phyloP scores from a whole-genome alignment of 2,113 vertebrate species.

The Phaethon lepturus region DNA sequence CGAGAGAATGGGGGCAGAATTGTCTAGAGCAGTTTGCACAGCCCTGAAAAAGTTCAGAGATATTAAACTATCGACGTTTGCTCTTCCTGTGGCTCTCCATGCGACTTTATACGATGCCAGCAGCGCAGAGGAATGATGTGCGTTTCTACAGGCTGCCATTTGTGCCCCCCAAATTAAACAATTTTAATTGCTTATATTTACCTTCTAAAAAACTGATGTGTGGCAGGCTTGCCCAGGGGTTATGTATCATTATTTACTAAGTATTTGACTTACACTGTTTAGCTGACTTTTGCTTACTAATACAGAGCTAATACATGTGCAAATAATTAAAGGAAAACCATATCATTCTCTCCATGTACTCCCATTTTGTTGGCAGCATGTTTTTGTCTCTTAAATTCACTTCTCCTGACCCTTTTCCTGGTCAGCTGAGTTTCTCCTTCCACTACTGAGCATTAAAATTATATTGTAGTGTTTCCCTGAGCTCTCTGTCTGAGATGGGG shows the following conservation, averaged over 20 bases:
- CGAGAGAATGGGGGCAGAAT: background rate
- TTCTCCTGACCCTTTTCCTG: background rate
- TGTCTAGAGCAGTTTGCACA: background rate
- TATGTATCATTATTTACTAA: background rate
- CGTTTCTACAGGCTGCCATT: background rate
- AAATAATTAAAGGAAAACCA: background rate
- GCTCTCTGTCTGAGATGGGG: background rate
- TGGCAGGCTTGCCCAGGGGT: background rate
- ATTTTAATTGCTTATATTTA: background rate
- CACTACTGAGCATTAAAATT: background rate
- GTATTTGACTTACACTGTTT: background rate
- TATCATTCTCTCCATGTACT: background rate
- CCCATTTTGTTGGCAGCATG: background rate
- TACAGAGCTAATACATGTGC: background rate
- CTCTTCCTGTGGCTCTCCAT: background rate
- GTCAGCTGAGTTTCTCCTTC: background rate
- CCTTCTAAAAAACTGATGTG: background rate
- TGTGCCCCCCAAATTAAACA: background rate
- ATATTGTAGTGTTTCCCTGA: background rate
- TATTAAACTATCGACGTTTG: background rate
- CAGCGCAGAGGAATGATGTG: background rate
- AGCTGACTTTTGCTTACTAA: background rate
- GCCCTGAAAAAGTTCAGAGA: background rate
- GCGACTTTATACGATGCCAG: background rate
- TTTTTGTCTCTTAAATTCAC: background rate